A percentile compares a stretch with the other conserved stretches of the same genome.
Conservation (phyloP, 1,140 invertebrate species). For the Sesamia nonagrioides region DNA sequence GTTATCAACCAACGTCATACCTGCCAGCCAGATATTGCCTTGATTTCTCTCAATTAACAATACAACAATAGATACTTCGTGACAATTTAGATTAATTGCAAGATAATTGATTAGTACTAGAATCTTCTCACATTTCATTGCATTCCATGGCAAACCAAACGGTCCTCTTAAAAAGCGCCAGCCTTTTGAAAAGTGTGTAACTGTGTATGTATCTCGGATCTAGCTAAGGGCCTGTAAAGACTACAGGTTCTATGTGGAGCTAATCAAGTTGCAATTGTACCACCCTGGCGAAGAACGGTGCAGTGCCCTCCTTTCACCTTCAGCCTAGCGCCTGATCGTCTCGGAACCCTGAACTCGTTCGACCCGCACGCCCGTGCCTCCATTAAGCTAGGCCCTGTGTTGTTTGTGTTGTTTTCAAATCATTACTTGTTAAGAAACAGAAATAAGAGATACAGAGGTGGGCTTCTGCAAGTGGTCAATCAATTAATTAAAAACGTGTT, state of each 20-base stretch:
- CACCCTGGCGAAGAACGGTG: conserved; percentile 53
- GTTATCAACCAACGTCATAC: not conserved
- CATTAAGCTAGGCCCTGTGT: conserved; percentile 27
- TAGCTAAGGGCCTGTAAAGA: conserved; percentile 15
- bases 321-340: conserved; percentile 47
- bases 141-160: not conserved
- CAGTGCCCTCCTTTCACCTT: conserved; percentile 67
- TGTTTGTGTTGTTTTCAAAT: conserved; percentile 35
- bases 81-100: conserved; percentile 4
- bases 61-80: conserved; percentile 4
- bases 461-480: conserved; percentile 4
- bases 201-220: conserved; percentile 39
- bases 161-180: not conserved
- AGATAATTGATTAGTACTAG: conserved; percentile 11
- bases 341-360: conserved; percentile 61
- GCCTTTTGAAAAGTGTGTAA: conserved; percentile 6
- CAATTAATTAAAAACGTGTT: not conserved
- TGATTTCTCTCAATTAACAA: conserved; percentile 17
- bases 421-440: not conserved
- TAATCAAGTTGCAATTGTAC: conserved; percentile 47
- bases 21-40: conserved; percentile 23
- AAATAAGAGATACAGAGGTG: conserved; percentile 10
- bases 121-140: not conserved
- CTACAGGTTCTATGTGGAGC: conserved; percentile 44
- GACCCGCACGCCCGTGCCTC: conserved; percentile 48